Percentiles rank a stretch among this genome's conserved stretches.
Conservation (phyloP, 2,888 invertebrate genomes). For the Altica lythri region DNA sequence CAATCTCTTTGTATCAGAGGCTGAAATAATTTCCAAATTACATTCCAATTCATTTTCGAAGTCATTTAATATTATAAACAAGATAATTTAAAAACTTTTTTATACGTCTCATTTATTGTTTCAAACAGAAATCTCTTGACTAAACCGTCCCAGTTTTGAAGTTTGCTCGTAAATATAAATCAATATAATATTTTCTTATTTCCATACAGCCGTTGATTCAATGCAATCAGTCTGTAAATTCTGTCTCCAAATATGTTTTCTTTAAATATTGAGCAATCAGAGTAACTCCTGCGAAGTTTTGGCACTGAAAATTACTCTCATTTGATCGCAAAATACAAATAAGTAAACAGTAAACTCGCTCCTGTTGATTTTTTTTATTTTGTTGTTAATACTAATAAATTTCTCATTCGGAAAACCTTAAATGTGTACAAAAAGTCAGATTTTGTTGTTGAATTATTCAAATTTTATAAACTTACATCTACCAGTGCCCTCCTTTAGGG, state of each 20-base stretch:
- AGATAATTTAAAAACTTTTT: no score
- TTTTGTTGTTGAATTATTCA: background rate
- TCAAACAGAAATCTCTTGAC: background rate
- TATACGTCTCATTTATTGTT: no score
- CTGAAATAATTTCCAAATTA: no score
- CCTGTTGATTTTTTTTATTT: background rate
- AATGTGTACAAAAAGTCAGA: background rate
- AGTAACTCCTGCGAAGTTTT: slow-evolving; percentile 41
- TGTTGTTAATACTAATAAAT: background rate
- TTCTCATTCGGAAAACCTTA: background rate
- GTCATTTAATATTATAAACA: no score
- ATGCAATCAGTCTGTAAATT: slow-evolving; percentile 35
- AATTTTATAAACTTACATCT: background rate
- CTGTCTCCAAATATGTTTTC: slow-evolving; percentile 47
- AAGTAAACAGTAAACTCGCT: background rate
- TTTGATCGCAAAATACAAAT: background rate
- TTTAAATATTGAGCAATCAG: slow-evolving; percentile 48
- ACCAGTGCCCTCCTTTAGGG: no score
- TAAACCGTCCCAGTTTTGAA: slow-evolving; percentile 4
- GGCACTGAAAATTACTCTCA: background rate
- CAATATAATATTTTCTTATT: slow-evolving; percentile 17
- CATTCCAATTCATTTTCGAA: no score
- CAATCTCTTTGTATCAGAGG: no score
- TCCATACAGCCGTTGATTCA: slow-evolving; percentile 20
- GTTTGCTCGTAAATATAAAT: slow-evolving; percentile 21